A percentile compares a stretch with the other conserved stretches of the same genome.
These are phyloP conservation scores for Andrena dorsata DNA, from an alignment of 2,888 invertebrate species.

Conservation along the genomic window DNA sequence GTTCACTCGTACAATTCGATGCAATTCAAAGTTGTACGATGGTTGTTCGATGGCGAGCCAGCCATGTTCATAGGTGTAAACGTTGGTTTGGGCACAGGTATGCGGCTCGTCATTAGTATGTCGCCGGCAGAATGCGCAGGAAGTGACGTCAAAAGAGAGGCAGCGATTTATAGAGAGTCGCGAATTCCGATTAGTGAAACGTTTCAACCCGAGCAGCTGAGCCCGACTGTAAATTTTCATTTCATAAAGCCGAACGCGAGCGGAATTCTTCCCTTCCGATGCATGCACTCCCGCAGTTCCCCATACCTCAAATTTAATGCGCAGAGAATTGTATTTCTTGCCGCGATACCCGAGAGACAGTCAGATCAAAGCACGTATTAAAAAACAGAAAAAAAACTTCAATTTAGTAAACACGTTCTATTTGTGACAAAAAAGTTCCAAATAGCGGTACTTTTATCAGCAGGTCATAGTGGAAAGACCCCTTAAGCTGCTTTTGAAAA, in stretches of 20 bases:
- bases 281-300: constrained; percentile 9
- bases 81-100: constrained; percentile 57
- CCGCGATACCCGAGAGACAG: constrained; percentile 12
- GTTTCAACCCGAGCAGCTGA: constrained; percentile 45
- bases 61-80: constrained; percentile 16
- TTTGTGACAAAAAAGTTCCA: too few species aligned
- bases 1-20: background rate
- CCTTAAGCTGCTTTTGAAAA: too few species aligned
- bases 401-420: too few species aligned
- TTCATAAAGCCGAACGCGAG: constrained; percentile 57
- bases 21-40: constrained; percentile 13
- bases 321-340: constrained; percentile 29
- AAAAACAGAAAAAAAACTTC: too few species aligned
- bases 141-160: constrained; percentile 76
- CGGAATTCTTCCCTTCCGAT: constrained; percentile 38
- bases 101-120: constrained; percentile 77
- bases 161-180: constrained; percentile 67
- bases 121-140: constrained; percentile 67
- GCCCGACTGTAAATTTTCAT: constrained; percentile 66
- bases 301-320: constrained; percentile 46
- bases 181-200: constrained; percentile 70
- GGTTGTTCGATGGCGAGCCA: background rate
- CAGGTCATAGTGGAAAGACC: too few species aligned
- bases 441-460: too few species aligned
- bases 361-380: too few species aligned